Base-by-base conservation (phyloP, 2,113 vertebrate genomes). In the Rhinolophus ferrumequinum region DNA sequence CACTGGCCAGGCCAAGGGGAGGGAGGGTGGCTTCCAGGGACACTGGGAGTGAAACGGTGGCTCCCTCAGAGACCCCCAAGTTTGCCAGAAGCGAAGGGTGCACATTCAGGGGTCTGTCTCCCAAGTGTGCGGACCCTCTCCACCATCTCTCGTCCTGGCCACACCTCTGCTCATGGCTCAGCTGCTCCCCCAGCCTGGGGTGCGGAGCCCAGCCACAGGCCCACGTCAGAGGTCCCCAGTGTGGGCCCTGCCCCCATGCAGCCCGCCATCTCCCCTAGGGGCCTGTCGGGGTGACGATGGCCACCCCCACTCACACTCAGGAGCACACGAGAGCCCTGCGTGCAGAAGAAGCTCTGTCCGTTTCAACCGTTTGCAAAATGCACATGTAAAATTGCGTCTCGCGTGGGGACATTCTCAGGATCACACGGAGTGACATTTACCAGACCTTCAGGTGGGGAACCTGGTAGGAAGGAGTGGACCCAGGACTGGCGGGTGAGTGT, bases 401-500 rank as follows among this genome's bases (percentile, higher is more conserved):
- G 0, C 8, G 0, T 0, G 9, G 47, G 69, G 15, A 11, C 2
- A 0, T 6, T 41, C 52, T 10, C 15, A 4, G 81, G 66, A 5
- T 38, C 30, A 4, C 5, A 44, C 0, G 47, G 14, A 35, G 6
- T 6, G 58, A 3, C 26, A 0, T 4, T 22, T 11, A 0, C 26
- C 0, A 13, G 54, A 22, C 28, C 22, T 7, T 12, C 24, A 1
- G 2, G 30, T 14, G 33, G 19, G 26, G 62, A 3, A 0, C 2
- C 6, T 5, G 26, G 67, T 12, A 5, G 47, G 12, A 50, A 4
- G 38, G 22, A 16, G 15, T 4, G 72, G 69, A 3, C 0, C 0
- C 6, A 0, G 60, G 30, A 0, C 26, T 0, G n/a, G 62, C 22
- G 0, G 0, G 6, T 2, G 11, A 3, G 0, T 2, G 3, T 0